A percentile compares a stretch with the other conserved stretches of the same genome.
phyloP scores from a whole-genome alignment of 37 sponge, comb jelly and placozoan species.

The Aphrocallistes beatrix region DNA sequence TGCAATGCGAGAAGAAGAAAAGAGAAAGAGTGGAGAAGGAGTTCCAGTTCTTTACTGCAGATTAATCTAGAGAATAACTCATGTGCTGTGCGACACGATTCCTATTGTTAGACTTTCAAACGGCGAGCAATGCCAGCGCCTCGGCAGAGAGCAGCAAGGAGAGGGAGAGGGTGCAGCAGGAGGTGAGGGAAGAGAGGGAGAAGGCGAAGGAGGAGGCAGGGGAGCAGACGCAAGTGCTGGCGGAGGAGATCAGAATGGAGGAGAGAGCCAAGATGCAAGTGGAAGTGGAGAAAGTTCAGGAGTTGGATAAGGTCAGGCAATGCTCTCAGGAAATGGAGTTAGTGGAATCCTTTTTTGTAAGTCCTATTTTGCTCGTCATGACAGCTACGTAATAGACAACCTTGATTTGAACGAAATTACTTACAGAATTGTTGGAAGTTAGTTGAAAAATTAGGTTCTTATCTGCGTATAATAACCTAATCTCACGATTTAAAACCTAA shows the following conservation, averaged over 20 bases:
- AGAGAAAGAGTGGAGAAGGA: background rate
- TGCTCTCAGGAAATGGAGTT: too few relatives aligned
- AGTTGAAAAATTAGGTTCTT: too few relatives aligned
- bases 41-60: background rate
- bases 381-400: too few relatives aligned
- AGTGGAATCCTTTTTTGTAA: too few relatives aligned
- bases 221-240: background rate
- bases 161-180: background rate
- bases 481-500: too few relatives aligned
- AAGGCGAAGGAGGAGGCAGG: background rate
- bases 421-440: too few relatives aligned
- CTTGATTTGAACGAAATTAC: too few relatives aligned
- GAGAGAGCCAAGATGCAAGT: conserved; percentile 6
- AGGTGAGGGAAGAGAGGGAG: background rate
- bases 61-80: background rate
- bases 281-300: background rate
- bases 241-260: background rate
- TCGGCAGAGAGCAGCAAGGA: background rate
- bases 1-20: background rate
- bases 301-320: background rate
- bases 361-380: too few relatives aligned
- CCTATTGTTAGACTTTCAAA: background rate
- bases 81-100: background rate
- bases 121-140: background rate
- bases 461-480: too few relatives aligned